Base-by-base conservation (phyloP, 2,797 vertebrate genomes). In the Argyrosomus regius region DNA sequence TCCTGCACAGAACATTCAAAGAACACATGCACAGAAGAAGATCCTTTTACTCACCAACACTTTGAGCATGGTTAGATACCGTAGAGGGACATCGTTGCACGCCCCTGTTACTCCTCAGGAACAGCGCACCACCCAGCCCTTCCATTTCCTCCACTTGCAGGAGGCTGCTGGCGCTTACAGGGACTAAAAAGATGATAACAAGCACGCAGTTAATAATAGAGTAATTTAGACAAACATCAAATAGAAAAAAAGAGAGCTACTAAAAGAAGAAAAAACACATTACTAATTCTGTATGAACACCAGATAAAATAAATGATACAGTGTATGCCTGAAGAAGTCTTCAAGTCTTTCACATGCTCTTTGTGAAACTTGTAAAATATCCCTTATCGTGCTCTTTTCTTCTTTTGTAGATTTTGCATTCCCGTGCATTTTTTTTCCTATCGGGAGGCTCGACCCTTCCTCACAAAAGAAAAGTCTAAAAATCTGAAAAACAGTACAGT, bases 81-180 rank as follows among this genome's bases (percentile, higher is more conserved):
- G 90, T 91, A 16, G 94, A 94, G 3, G 92, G 75, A 76, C 92
- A 93, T 13, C 90, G 90, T 72, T 95, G 93, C 35, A 97, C 91
- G 0, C 93, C 93, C 78, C 95, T 85, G 85, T 94, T 96, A 4
- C 87, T 90, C 85, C 96, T 96, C 73, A 95, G 91, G 64, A 89
- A 86, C 46, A 94, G 88, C 39, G 94, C 92, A 5, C 89, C 87
- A 9, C 93, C 93, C 68, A 85, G 90, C 73, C 52, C 87, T 26
- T 95, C 95, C 41, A 96, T 96, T 74, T 97, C 97, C 3, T 94
- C 95, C 87, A 95, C 90, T 50, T 96, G 93, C 39, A 97, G 94
- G 24, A 96, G 93, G 86, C 94, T 92, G 58, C 96, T 93, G 39
- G 95, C 91, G 41, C 94, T 93, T 5, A 95, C 94, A 49, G 93